These are phyloP conservation scores for Pinctada fucata DNA, from an alignment of 2,888 invertebrate species.

Conservation along the genomic window DNA sequence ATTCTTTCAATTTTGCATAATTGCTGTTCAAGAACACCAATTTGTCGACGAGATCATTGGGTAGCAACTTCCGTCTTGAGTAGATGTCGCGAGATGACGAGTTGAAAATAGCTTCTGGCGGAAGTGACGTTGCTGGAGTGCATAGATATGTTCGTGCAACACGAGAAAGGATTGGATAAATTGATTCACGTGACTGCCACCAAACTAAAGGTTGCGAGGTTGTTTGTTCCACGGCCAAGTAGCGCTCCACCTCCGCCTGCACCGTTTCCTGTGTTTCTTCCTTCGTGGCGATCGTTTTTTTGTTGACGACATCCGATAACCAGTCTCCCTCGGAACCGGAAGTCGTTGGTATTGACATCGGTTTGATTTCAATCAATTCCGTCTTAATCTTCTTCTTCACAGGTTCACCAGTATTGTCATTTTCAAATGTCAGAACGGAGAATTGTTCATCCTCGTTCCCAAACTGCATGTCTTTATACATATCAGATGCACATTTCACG, in stretches of 20 bases:
- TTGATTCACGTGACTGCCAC: constrained; percentile 47
- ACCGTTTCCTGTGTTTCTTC: constrained; percentile 41
- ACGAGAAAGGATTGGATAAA: constrained; percentile 47
- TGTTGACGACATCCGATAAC: constrained; percentile 51
- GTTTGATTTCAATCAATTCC: neutral
- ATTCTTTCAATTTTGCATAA: constrained; percentile 24
- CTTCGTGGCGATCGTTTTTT: constrained; percentile 16
- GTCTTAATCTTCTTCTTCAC: constrained; percentile 20
- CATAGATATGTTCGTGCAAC: constrained; percentile 47
- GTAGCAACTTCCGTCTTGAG: constrained; percentile 27
- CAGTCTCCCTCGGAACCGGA: constrained; percentile 31
- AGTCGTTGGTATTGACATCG: neutral
- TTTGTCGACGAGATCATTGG: constrained; percentile 26
- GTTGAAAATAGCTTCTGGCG: constrained; percentile 21
- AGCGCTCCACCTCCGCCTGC: constrained; percentile 45
- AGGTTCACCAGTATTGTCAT: constrained; percentile 33
- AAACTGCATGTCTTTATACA: constrained; percentile 20
- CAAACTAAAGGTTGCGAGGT: constrained; percentile 44
- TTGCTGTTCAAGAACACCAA: constrained; percentile 43
- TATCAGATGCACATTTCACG: constrained; percentile 35
- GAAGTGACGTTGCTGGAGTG: constrained; percentile 37
- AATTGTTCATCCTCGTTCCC: neutral
- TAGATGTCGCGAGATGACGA: constrained; percentile 14
- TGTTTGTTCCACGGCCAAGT: constrained; percentile 44
- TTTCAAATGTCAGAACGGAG: constrained; percentile 40